Evolutionary conservation across 2,888 invertebrate species (phyloP).

Genomic region (Netelia virgata): DNA sequence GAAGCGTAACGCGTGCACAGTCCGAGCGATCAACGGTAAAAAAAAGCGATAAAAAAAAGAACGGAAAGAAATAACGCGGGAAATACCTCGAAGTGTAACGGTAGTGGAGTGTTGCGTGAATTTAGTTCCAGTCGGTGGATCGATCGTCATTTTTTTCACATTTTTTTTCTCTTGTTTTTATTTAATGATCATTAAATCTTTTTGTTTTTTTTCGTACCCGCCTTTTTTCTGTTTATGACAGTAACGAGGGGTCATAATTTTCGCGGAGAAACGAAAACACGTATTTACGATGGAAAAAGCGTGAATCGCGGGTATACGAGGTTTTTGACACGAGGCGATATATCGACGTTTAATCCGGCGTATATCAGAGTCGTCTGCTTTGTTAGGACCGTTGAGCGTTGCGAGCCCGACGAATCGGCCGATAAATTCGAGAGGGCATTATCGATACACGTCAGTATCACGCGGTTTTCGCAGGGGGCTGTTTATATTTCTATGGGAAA

Average conservation of each 20-base stretch:
- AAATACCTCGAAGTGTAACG: conserved; percentile 32
- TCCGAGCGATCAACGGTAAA: conserved; percentile 21
- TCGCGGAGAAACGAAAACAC: neutral
- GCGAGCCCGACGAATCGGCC: conserved; percentile 32
- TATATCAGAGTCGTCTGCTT: conserved; percentile 27
- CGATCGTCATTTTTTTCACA: neutral
- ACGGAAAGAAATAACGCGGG: neutral
- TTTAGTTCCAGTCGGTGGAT: conserved; percentile 10
- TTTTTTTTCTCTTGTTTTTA: conserved; percentile 3
- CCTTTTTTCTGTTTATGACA: neutral
- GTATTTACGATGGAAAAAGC: conserved; percentile 12
- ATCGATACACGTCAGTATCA: conserved; percentile 69
- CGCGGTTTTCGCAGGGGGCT: conserved; percentile 3
- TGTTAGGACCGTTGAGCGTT: conserved; percentile 27
- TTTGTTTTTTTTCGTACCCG: too few species aligned
- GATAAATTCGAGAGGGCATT: conserved; percentile 68
- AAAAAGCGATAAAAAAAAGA: conserved; percentile 18
- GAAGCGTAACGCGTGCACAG: conserved; percentile 57
- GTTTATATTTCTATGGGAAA: neutral
- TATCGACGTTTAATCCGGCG: conserved; percentile 33
- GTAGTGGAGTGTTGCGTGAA: conserved; percentile 37
- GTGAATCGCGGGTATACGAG: conserved; percentile 16
- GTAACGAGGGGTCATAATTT: neutral
- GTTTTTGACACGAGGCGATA: conserved; percentile 19
- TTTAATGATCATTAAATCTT: neutral